Percentiles rank a stretch among this genome's conserved stretches.
Conservation (phyloP, 2,888 invertebrate genomes). For the Nomada flava region DNA sequence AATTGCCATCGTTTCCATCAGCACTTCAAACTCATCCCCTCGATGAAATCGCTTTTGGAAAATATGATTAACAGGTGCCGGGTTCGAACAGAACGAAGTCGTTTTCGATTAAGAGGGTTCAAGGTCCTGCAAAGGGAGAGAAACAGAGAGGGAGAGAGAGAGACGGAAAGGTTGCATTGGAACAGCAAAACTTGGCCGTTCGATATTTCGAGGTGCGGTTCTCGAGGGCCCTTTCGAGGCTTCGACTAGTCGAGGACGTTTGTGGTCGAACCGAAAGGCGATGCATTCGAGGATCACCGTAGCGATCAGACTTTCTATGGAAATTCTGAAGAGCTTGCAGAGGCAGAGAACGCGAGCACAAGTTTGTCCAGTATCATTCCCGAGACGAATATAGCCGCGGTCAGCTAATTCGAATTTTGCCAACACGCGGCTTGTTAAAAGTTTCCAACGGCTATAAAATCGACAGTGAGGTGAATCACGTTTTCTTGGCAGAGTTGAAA, state of each 20-base stretch:
- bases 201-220: slow-evolving; percentile 56
- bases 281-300: slow-evolving; percentile 43
- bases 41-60: background rate
- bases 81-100: background rate
- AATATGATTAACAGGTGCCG: slow-evolving; percentile 8
- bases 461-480: background rate
- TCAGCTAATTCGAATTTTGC: slow-evolving; percentile 25
- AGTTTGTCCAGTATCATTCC: slow-evolving; percentile 30
- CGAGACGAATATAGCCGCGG: slow-evolving; percentile 20
- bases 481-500: background rate
- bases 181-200: slow-evolving; percentile 34
- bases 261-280: slow-evolving; percentile 32
- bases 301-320: slow-evolving; percentile 33
- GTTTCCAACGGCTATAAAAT: background rate
- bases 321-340: slow-evolving; percentile 46
- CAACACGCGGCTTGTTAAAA: background rate
- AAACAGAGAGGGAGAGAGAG: no score
- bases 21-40: background rate
- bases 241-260: slow-evolving; percentile 38
- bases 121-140: background rate
- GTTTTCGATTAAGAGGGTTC: background rate
- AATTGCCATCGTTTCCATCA: background rate
- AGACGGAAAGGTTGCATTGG: background rate
- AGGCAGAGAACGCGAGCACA: slow-evolving; percentile 7
- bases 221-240: slow-evolving; percentile 52